These are phyloP conservation scores for Lydus trimaculatus DNA, from an alignment of 2,888 invertebrate genomes.

Conservation along the genomic window DNA sequence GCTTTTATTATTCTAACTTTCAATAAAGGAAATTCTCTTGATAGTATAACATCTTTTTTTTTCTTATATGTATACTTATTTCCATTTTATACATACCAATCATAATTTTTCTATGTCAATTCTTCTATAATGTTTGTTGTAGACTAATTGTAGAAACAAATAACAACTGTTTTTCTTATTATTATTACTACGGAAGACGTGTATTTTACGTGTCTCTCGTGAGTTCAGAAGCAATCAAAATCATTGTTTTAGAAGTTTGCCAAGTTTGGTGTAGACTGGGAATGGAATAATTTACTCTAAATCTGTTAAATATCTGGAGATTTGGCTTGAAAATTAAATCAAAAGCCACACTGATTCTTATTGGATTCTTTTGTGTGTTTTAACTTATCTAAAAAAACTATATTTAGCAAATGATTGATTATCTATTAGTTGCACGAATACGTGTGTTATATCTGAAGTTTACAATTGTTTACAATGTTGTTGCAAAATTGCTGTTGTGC, in stretches of 20 bases:
- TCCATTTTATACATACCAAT: not conserved
- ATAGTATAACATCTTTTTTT: not conserved
- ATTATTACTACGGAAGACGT: slow-evolving; percentile 12
- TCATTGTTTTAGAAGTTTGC: slow-evolving; percentile 54
- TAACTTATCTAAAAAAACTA: not conserved
- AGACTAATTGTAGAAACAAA: not conserved
- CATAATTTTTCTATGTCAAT: too few species aligned
- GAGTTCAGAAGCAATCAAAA: slow-evolving; percentile 54
- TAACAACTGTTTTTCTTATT: not conserved
- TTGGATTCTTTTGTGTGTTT: not conserved
- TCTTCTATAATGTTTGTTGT: not conserved
- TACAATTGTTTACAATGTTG: slow-evolving; percentile 12
- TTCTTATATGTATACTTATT: not conserved
- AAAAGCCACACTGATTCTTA: not conserved
- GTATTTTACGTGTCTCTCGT: slow-evolving; percentile 48
- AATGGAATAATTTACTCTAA: slow-evolving; percentile 53
- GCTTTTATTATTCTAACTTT: slow-evolving; percentile 27
- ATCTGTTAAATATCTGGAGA: slow-evolving; percentile 56
- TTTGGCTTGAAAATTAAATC: slow-evolving; percentile 41
- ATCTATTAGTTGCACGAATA: not conserved
- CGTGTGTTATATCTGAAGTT: not conserved
- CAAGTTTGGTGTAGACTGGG: slow-evolving; percentile 44
- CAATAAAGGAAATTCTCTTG: slow-evolving; percentile 16
- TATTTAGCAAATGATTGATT: not conserved
- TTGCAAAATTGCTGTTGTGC: slow-evolving; percentile 24